Base-by-base conservation (phyloP, 2,888 invertebrate species). In the Pilophorus perplexus region DNA sequence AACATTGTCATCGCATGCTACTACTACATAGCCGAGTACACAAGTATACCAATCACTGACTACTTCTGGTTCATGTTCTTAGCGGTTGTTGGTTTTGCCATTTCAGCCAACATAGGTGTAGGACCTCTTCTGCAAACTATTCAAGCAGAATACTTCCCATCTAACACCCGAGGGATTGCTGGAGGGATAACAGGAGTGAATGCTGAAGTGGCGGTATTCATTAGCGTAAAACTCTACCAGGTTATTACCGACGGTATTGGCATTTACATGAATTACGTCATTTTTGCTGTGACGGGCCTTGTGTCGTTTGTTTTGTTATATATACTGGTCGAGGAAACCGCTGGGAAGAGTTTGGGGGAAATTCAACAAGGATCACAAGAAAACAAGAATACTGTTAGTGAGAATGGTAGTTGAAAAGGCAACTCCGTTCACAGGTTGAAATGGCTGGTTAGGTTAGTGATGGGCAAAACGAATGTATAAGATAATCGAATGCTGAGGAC, bases 121-220 rank as follows among this genome's bases (percentile, higher is more conserved):
- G n/a, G n/a, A n/a, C n/a, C n/a, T 1, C 60, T 72, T 8, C 40
- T 72, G 28, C 70, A 72, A 25, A 70, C 71, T 8, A 52, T 72
- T 25, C 72, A 72, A 67, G 68, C 71, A 10, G 72, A 72, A 40
- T 66, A 71, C 50, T 72, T 72, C 60, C 70, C 71, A 1, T 68
- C 71, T 3, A 69, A 70, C 65, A 71, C 71, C 10, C 69, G 72
- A 1, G 71, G 71, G 6, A 28, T 71, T 6, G 72, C 68, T 33
- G 69, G 68, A 48, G 71, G 71, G 4, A 66, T 70, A 16, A 68
- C 70, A 4, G 69, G 69, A 62, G 64, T 69, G 60, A 67, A 67
- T 3, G 70, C 57, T 22, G 67, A 68, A 6, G 38, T 71, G 18
- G 59, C 68, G 2, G 67, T 70, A 28, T 71, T 71, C 33, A 12